Evolutionary conservation across 2,797 vertebrate species (phyloP).

Genomic region (Poeciliopsis paucimaculata): DNA sequence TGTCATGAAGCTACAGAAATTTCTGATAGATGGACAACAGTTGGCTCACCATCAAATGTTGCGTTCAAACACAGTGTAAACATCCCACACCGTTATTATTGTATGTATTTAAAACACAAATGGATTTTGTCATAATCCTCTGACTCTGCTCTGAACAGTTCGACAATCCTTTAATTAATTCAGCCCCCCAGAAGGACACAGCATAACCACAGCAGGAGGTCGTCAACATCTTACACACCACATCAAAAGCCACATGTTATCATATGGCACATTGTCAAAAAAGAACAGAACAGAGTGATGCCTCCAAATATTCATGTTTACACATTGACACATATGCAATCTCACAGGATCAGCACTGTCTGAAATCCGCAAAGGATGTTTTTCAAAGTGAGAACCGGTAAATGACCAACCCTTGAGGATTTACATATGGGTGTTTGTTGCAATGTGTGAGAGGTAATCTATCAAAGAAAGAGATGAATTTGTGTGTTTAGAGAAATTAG

Average conservation of each 20-base stretch:
- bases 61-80: slow-evolving; percentile 20
- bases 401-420: slow-evolving; percentile 52
- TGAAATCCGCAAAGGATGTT: slow-evolving; percentile 71
- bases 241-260: slow-evolving; percentile 46
- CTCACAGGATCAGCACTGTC: slow-evolving; percentile 66
- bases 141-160: slow-evolving; percentile 41
- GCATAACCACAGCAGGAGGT: slow-evolving; percentile 27
- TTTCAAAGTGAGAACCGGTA: slow-evolving; percentile 53
- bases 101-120: slow-evolving; percentile 30
- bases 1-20: background rate
- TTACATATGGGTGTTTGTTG: slow-evolving; percentile 27
- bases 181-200: slow-evolving; percentile 44
- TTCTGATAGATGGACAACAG: background rate
- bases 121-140: slow-evolving; percentile 47
- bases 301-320: slow-evolving; percentile 70
- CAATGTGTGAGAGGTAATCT: slow-evolving; percentile 2
- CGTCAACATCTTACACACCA: slow-evolving; percentile 57
- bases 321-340: slow-evolving; percentile 67
- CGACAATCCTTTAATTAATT: slow-evolving; percentile 64
- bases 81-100: slow-evolving; percentile 48
- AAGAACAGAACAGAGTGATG: slow-evolving; percentile 63
- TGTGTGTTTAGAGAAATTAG: slow-evolving; percentile 28
- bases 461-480: slow-evolving; percentile 28
- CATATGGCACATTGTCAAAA: slow-evolving; percentile 54
- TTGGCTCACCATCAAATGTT: background rate